Percentiles rank a stretch among this genome's conserved stretches.
Conservation (phyloP, 2,888 invertebrate species). For the Mythimna impura region DNA sequence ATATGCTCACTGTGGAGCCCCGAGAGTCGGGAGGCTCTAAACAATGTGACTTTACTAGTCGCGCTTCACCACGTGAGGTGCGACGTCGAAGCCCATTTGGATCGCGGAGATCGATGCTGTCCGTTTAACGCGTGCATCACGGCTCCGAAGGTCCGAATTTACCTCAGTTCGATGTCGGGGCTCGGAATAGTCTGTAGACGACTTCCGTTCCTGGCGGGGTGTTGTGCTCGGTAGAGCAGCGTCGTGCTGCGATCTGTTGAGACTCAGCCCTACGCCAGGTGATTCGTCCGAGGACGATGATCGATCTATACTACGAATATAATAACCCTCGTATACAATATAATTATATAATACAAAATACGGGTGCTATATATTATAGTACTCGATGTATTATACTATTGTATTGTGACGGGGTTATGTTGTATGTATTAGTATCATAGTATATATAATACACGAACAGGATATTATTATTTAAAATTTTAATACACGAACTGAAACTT, state of each 20-base stretch:
- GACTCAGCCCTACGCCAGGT: constrained; percentile 87
- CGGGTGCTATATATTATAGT: too few species aligned
- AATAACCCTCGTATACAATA: too few species aligned
- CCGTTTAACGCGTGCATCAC: constrained; percentile 70
- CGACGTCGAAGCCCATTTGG: constrained; percentile 80
- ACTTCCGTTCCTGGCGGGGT: constrained; percentile 91
- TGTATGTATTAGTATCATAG: too few species aligned
- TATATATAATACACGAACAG: too few species aligned
- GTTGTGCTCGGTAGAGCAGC: constrained; percentile 69
- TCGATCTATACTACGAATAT: too few species aligned
- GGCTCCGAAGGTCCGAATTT: constrained; percentile 63
- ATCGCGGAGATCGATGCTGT: constrained; percentile 75
- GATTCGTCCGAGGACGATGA: too few species aligned
- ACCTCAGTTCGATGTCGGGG: constrained; percentile 67
- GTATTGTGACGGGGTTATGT: too few species aligned
- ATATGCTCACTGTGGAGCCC: constrained; percentile 79
- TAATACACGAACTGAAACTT: too few species aligned
- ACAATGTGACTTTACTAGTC: constrained; percentile 82
- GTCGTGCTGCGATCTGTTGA: constrained; percentile 91
- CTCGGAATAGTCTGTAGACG: constrained; percentile 92
- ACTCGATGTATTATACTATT: too few species aligned
- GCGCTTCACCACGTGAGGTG: constrained; percentile 75
- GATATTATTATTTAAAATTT: too few species aligned
- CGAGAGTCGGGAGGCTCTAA: constrained; percentile 86
- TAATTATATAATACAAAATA: too few species aligned